Evolutionary conservation across 2,888 invertebrate genomes (phyloP).

Genomic region (Nemoura dubitans): DNA sequence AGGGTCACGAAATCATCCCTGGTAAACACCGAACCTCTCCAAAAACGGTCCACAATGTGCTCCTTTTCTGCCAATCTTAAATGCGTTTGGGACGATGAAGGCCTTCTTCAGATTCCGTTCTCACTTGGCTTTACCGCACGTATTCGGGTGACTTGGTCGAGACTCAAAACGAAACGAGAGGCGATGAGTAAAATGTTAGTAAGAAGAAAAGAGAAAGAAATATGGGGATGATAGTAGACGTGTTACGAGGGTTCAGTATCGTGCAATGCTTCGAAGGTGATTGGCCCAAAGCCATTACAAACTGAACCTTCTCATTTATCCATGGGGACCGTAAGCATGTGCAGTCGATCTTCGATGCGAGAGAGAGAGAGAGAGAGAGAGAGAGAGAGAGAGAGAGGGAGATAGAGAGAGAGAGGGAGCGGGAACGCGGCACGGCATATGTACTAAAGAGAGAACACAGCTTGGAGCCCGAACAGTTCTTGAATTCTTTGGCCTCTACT

Average conservation of each 20-base stretch:
- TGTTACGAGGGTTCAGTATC: conserved; percentile 32
- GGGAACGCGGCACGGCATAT: background rate
- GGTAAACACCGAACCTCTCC: conserved; percentile 14
- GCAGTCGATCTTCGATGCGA: background rate
- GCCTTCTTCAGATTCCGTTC: conserved; percentile 5
- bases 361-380: too few relatives aligned
- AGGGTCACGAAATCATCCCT: conserved; percentile 27
- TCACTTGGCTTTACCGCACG: background rate
- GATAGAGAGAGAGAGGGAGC: too few relatives aligned
- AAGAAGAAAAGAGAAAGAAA: conserved; percentile 9
- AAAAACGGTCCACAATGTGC: conserved; percentile 31
- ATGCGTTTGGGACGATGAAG: conserved; percentile 24
- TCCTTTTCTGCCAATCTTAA: conserved; percentile 34
- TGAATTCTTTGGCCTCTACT: conserved; percentile 21
- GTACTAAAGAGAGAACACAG: background rate
- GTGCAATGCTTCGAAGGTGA: conserved; percentile 20
- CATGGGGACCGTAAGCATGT: conserved; percentile 19
- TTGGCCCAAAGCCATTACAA: conserved; percentile 36
- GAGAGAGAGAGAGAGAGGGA: too few relatives aligned
- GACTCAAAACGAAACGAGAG: conserved; percentile 17
- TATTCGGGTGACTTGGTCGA: conserved; percentile 1
- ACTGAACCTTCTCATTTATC: conserved; percentile 39
- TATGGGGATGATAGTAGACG: background rate
- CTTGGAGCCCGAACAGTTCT: background rate
- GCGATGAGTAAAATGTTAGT: background rate